phyloP scores from a whole-genome alignment of 2,888 invertebrate genomes.

The Serrognathus titanus region DNA sequence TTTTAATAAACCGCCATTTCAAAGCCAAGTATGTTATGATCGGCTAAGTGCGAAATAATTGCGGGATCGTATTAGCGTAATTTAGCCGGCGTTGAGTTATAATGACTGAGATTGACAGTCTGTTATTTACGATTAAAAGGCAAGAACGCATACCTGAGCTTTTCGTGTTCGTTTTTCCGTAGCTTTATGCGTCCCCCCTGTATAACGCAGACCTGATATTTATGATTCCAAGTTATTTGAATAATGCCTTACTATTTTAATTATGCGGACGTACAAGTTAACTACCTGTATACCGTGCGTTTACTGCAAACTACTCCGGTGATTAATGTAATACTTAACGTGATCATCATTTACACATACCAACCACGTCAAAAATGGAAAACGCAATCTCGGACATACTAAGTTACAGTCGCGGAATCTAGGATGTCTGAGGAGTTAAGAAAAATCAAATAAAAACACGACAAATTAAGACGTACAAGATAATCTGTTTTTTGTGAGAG shows the following conservation, averaged over 20 bases:
- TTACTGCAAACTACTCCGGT: not conserved
- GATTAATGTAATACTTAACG: not conserved
- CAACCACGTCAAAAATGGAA: too few species aligned
- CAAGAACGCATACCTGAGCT: too few species aligned
- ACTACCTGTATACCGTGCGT: not conserved
- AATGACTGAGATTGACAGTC: not conserved
- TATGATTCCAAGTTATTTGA: slow-evolving; percentile 16
- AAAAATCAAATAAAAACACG: too few species aligned
- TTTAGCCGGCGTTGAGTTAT: slow-evolving; percentile 2
- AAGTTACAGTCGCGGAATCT: too few species aligned
- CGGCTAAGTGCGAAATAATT: slow-evolving; percentile 7
- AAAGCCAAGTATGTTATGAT: not conserved
- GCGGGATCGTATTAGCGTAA: slow-evolving; percentile 1
- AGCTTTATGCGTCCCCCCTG: too few species aligned
- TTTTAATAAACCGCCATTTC: too few species aligned
- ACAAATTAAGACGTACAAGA: too few species aligned
- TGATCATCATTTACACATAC: not conserved
- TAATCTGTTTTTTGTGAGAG: too few species aligned
- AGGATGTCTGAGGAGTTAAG: too few species aligned
- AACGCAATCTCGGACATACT: too few species aligned
- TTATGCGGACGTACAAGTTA: slow-evolving; percentile 11
- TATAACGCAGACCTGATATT: slow-evolving; percentile 1
- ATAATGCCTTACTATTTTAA: slow-evolving; percentile 15
- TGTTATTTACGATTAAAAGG: not conserved
- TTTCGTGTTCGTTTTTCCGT: too few species aligned